Evolutionary conservation across 2,888 invertebrate genomes (phyloP).

Genomic region (Exephanes ischioxanthus): DNA sequence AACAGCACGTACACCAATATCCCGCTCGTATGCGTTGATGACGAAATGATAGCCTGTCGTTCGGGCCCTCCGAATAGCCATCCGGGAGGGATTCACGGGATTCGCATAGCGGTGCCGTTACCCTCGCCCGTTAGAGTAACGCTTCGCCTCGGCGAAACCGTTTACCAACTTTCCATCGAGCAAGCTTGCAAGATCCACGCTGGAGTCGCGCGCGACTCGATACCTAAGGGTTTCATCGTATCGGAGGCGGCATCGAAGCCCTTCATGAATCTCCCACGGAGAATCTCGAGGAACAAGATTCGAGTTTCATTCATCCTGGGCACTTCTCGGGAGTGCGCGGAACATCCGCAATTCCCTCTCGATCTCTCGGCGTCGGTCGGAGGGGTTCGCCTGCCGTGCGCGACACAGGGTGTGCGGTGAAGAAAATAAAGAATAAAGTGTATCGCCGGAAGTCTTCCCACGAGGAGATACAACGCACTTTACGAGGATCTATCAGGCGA

Average conservation of each 20-base stretch:
- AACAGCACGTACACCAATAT: slow-evolving; percentile 33
- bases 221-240: background rate
- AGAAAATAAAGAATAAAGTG: slow-evolving; percentile 6
- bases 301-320: background rate
- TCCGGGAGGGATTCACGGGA: slow-evolving; percentile 33
- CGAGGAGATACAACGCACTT: slow-evolving; percentile 14
- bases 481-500: slow-evolving; percentile 39
- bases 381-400: background rate
- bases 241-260: background rate
- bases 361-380: background rate
- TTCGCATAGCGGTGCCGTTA: slow-evolving; percentile 31
- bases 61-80: slow-evolving; percentile 19
- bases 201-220: background rate
- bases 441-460: background rate
- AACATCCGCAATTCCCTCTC: background rate
- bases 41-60: slow-evolving; percentile 54
- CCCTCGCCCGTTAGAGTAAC: slow-evolving; percentile 7
- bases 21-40: slow-evolving; percentile 47
- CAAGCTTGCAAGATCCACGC: slow-evolving; percentile 32
- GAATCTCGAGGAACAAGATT: background rate
- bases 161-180: slow-evolving; percentile 17
- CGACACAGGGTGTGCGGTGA: background rate
- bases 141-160: slow-evolving; percentile 15
- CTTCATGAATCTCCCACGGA: background rate
- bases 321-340: background rate